Base-by-base conservation (phyloP, 2,797 vertebrate species). In the Staurois parvus region DNA sequence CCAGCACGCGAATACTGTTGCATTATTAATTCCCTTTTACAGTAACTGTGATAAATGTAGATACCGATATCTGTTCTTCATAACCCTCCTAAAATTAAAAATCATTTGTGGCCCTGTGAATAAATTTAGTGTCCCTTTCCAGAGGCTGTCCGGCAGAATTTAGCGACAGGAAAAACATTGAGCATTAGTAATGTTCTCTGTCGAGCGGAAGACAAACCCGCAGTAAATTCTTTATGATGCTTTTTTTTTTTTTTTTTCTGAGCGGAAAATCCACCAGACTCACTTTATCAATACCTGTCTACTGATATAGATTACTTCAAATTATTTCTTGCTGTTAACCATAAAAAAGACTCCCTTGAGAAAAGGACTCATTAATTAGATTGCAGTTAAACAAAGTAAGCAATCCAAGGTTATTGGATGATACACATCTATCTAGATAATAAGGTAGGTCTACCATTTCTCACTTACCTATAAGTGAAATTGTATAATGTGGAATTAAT, bases 211-310 rank as follows among this genome's bases (percentile, higher is more conserved):
- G 42, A 81, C 72, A 86, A 76, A 76, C 56, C 52, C 30, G 32
- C 40, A 30, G 56, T 86, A 81, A 76, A 76, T 81, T 76, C 29
- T 76, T 76, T 68, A 73, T 62, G 64, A 69, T 81, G 26, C 56
- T 34, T 75, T 85, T 76, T 62, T 64, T 62, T n/a, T n/a, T 69
- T 45, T 81, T 76, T 64, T 45, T 70, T 64, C 64, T 70, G 48
- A 81, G 73, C 52, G 52, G 79, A 81, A 81, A 81, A 80, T 75
- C 40, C 72, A 69, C 8, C 84, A 64, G 78, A 81, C 72, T 81
- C 42, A 72, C 32, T 85, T 76, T 81, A 86, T 86, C 79, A 81
- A 81, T 86, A 86, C 28, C 72, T 81, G 84, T 76, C 79, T 34
- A 64, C 64, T 29, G 66, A 28, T 81, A 76, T 81, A 70, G 78